These are phyloP conservation scores for Spizaetus ornatus DNA, from an alignment of 2,113 vertebrate genomes.

Conservation along the genomic window DNA sequence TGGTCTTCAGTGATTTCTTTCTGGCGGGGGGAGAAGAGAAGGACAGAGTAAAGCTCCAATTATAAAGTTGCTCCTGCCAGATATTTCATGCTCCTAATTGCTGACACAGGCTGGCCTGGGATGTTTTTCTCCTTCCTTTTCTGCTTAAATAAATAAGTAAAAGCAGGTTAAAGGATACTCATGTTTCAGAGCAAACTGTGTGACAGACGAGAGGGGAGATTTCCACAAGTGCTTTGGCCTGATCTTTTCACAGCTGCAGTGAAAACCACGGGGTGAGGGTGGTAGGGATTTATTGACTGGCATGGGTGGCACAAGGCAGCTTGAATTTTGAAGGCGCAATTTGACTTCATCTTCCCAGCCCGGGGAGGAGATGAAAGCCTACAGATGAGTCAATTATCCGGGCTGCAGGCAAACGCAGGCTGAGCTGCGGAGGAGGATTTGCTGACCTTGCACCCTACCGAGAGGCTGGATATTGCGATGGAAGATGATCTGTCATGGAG, in stretches of 20 bases:
- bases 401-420: neutral
- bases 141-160: constrained; percentile 2
- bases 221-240: neutral
- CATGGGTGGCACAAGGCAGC: neutral
- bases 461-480: neutral
- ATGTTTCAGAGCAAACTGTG: neutral
- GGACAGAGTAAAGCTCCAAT: neutral
- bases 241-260: neutral
- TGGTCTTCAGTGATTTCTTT: neutral
- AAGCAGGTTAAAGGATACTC: neutral
- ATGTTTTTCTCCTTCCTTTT: neutral
- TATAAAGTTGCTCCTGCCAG: neutral
- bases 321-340: neutral
- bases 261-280: neutral
- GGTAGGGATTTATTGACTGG: neutral
- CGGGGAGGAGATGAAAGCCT: neutral
- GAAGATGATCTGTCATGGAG: neutral
- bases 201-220: neutral
- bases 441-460: neutral
- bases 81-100: constrained; percentile 9
- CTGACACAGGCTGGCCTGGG: neutral
- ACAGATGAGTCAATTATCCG: neutral
- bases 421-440: neutral
- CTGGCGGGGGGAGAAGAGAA: neutral
- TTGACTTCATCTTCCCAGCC: neutral